Base-by-base conservation (phyloP, 2,888 invertebrate species). In the Villa cingulata region DNA sequence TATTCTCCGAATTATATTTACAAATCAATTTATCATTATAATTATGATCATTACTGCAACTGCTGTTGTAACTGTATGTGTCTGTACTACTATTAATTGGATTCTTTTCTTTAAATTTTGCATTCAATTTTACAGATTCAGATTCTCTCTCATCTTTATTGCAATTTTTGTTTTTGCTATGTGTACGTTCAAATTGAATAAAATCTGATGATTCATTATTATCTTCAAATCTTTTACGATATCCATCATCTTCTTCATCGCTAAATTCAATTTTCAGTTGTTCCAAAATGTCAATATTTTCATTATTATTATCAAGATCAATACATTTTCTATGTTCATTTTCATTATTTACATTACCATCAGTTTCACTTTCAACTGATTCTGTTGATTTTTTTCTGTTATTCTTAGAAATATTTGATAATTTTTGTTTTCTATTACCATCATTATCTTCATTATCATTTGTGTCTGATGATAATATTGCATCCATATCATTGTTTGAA, bases 281-380 rank as follows among this genome's bases (percentile, higher is more conserved):
- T n/a, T n/a, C n/a, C n/a, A n/a, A n/a, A n/a, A n/a, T n/a, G n/a
- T n/a, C n/a, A n/a, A n/a, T n/a, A n/a, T n/a, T n/a, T 16, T 48
- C 44, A 47, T 72, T 70, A 27, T 59, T 61, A 16, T 61, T 59
- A 52, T 67, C 70, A 58, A 70, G 14, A 38, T 18, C 38, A 18
- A 16, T 14, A 12, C 7, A 5, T 6, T 18, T 18, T 38, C 17
- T 17, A 34, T 34, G 4, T 23, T 23, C 12, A 15, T 14, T 34
- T 34, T 34, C 38, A 18, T 17, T 18, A 18, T 16, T 12, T 38
- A 4, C 7, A n/a, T 18, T 23, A 2, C 15, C 46, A 69, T 70
- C 19, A 46, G n/a, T n/a, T n/a, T n/a, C n/a, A n/a, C n/a, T n/a
- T n/a, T n/a, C n/a, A n/a, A n/a, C n/a, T n/a, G n/a, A n/a, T n/a